Evolutionary conservation across 2,113 vertebrate species (phyloP), one percentile per base, ranked within the genome.

Genomic region (Paramisgurnus dabryanus): DNA sequence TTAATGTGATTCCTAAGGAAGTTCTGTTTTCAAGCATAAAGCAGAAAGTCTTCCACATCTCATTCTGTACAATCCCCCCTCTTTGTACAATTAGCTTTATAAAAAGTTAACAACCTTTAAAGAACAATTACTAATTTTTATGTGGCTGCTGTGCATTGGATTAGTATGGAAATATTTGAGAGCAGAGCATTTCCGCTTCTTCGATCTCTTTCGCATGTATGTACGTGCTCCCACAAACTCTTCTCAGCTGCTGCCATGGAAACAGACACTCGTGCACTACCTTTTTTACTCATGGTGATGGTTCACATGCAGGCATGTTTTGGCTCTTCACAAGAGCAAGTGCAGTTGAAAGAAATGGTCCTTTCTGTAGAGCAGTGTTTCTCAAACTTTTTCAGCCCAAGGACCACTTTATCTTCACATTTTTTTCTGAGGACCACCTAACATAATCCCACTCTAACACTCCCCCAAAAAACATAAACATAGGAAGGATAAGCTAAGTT

Each of bases 251-350:
- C 87, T 87, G 85, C 86, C 85, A 87, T 89, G 87, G 89, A 84
- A 87, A 90, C 87, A 86, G 89, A 89, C 89, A 88, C 82, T 82
- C 87, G 10, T 5, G 65, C 22, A 49, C 43, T 49, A 83, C 82
- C 70, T 83, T 87, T 82, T 85, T 79, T 85, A 34, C 27, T 34
- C 27, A 34, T 34, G 27, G 27, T 34, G 27, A 34, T 34, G 27
- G 27, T 34, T 1, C 3, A 47, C 86, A 86, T 84, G 85, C 81
- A 80, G 83, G 86, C 85, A 65, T 86, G 84, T 87, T 83, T 82
- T 83, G 82, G 85, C 87, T 88, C 78, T 15, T 10, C 57, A 64
- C 78, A 7, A 58, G 27, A 34, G 40, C n/a, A 34, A 63, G 18
- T 73, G 67, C 57, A 66, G 86, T 80, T 76, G 83, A 85, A 85